These are phyloP conservation scores for Limonius californicus DNA, from an alignment of 1,140 invertebrate genomes.

Conservation along the genomic window DNA sequence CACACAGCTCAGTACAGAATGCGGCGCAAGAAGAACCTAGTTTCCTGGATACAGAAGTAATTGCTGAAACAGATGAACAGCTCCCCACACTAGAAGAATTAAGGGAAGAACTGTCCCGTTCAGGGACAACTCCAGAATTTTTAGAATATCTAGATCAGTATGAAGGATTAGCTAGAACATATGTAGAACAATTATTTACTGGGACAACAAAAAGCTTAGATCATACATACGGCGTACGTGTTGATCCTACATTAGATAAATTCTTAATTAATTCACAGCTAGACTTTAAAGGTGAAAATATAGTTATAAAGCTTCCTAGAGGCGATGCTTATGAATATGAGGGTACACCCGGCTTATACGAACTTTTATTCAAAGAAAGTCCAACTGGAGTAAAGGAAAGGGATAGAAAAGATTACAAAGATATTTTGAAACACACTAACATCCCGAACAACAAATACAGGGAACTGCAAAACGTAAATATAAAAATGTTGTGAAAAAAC, in stretches of 20 bases:
- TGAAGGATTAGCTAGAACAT: background rate
- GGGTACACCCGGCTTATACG: conserved; percentile 16
- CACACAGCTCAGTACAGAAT: background rate
- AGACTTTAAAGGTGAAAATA: background rate
- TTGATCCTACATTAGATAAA: background rate
- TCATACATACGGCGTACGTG: background rate
- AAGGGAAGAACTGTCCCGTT: background rate
- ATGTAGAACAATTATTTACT: background rate
- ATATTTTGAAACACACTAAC: conserved; percentile 5
- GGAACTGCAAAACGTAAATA: too few species aligned
- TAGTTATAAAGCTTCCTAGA: background rate
- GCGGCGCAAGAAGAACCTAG: too few species aligned
- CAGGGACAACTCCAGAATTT: background rate
- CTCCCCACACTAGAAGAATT: background rate
- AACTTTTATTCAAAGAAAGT: conserved; percentile 5
- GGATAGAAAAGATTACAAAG: background rate
- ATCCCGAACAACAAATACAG: too few species aligned
- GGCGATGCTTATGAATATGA: background rate
- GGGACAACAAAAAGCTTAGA: background rate
- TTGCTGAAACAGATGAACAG: background rate
- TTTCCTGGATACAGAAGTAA: background rate
- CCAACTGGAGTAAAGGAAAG: background rate
- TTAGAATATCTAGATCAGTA: conserved; percentile 1
- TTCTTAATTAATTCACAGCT: background rate
- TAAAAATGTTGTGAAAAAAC: too few species aligned